phyloP scores from a whole-genome alignment of 2,797 vertebrate species.

The Syndactyla subalaris region DNA sequence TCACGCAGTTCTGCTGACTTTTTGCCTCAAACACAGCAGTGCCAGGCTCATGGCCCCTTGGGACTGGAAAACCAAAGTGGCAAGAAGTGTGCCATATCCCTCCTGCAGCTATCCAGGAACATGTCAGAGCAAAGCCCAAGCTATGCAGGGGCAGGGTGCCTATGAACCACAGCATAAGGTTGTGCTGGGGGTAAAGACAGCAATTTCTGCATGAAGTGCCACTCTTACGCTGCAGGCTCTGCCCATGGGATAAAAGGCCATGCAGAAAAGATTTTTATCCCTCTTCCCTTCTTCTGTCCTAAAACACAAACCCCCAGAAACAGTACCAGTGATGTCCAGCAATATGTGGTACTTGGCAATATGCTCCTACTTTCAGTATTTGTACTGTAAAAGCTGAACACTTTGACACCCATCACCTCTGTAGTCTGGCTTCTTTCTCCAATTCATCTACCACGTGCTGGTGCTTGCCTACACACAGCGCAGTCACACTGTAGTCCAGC shows the following conservation, averaged over 20 bases:
- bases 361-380: background rate
- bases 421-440: background rate
- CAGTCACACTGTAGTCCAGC: accelerated
- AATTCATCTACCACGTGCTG: background rate
- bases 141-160: background rate
- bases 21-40: background rate
- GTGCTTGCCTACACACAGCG: background rate
- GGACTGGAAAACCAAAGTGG: background rate
- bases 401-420: background rate
- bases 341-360: background rate
- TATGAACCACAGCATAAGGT: background rate
- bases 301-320: background rate
- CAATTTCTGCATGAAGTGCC: background rate
- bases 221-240: background rate
- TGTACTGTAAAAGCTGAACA: background rate
- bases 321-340: accelerated
- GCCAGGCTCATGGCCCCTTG: accelerated
- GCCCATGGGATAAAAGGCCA: background rate
- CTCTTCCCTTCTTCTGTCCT: background rate
- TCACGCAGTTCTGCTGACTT: background rate
- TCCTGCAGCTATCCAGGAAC: background rate
- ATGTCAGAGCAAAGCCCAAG: background rate
- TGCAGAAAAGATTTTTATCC: background rate
- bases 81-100: background rate
- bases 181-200: background rate